These are phyloP conservation scores for Lytechinus variegatus DNA, from an alignment of 35 echinoderm and acorn worm species.

Conservation along the genomic window DNA sequence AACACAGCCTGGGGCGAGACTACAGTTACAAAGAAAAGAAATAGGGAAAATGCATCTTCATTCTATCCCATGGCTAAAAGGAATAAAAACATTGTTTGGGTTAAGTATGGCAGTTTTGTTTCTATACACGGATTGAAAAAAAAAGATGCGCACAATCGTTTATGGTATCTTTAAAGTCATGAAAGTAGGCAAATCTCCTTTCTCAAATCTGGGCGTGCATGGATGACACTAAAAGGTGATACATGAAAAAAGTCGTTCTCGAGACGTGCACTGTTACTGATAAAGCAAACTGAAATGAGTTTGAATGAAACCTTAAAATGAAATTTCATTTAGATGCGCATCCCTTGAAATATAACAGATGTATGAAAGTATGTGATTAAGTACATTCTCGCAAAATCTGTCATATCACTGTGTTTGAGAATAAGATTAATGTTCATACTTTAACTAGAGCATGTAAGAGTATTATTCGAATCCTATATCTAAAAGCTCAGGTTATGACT, in stretches of 20 bases:
- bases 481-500: background rate
- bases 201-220: background rate
- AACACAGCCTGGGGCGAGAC: background rate
- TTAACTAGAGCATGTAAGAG: background rate
- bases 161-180: background rate
- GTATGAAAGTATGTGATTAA: background rate
- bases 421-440: background rate
- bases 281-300: background rate
- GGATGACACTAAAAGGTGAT: background rate
- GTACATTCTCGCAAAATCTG: background rate
- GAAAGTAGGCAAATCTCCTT: background rate
- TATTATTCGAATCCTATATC: background rate
- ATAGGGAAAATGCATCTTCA: background rate
- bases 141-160: background rate
- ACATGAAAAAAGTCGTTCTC: background rate
- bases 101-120: constrained; percentile 5
- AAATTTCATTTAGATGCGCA: background rate
- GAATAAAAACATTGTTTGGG: constrained; percentile 10
- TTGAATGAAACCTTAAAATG: background rate
- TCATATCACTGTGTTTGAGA: background rate
- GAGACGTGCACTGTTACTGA: background rate
- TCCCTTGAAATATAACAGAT: background rate
- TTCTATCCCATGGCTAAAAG: background rate
- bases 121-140: background rate
- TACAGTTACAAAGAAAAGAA: background rate